These are phyloP conservation scores for Pteronura brasiliensis DNA, from an alignment of 2,113 vertebrate genomes.

Conservation along the genomic window DNA sequence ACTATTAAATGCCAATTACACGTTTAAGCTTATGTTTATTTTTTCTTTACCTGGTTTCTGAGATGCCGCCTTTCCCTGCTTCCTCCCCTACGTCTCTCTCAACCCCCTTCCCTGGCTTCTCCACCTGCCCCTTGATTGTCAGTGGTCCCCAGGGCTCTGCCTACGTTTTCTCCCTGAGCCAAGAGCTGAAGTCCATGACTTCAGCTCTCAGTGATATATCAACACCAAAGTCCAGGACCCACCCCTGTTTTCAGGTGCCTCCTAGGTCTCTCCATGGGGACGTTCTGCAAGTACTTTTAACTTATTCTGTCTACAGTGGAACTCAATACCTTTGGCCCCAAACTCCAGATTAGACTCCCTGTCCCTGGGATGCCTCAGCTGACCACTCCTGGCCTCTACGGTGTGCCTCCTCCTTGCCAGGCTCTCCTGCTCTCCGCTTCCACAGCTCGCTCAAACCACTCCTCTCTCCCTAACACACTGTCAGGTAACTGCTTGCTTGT, in stretches of 20 bases:
- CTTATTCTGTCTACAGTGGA: not conserved
- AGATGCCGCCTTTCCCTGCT: not conserved
- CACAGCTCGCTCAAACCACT: not conserved
- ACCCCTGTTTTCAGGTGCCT: not conserved
- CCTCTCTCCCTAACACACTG: no score
- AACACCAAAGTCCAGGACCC: not conserved
- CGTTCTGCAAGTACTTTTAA: slow-evolving; percentile 26
- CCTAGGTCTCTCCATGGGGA: not conserved
- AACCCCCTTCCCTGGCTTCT: not conserved
- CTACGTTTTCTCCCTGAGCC: not conserved
- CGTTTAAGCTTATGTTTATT: slow-evolving; percentile 16
- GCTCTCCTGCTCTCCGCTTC: no score
- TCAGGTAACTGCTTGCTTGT: not conserved
- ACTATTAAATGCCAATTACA: slow-evolving; percentile 35
- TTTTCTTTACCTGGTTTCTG: slow-evolving; percentile 31
- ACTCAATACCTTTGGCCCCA: not conserved
- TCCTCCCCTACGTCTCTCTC: not conserved
- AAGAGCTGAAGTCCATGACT: not conserved
- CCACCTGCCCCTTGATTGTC: not conserved
- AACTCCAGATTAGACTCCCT: not conserved
- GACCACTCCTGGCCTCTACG: not conserved
- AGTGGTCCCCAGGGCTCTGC: not conserved
- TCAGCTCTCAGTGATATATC: not conserved
- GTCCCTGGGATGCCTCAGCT: not conserved
- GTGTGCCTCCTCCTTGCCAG: no score